Base-by-base conservation (phyloP, 2,888 invertebrate genomes). In the Caenorhabditis sp. region DNA sequence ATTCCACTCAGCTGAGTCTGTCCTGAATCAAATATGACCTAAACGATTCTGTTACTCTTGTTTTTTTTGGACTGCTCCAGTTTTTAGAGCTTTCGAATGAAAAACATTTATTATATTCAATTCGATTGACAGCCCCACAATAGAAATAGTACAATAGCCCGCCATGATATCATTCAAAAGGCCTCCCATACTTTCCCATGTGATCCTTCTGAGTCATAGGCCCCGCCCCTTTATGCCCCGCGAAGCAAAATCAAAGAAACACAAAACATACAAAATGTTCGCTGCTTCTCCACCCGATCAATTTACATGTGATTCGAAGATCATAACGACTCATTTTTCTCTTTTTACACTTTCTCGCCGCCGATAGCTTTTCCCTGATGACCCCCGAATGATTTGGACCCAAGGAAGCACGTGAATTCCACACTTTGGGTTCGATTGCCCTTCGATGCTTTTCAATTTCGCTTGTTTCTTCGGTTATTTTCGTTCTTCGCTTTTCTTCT, bases 341-440 rank as follows among this genome's bases (percentile, higher is more conserved):
- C 31, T 54, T 35, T n/a, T 75, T 66, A 75, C 75, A 68, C 75
- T 19, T 5, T 19, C 54, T 22, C 22, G 22, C 14, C 28, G 38
- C 35, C 47, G 41, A 22, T 41, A 49, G 6, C 22, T 54, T 14
- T 26, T 5, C 54, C 24, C 54, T 54, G 58, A 49, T 68, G 68
- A 38, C 54, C 51, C n/a, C 68, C 54, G 14, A 41, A 68, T 68
- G 54, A 51, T 41, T 68, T 14, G 63, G 54, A 24, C 24, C 51
- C 44, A 63, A 54, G n/a, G 22, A n/a, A 16, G 49, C 77, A 77
- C 77, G 77, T 77, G 77, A 77, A 77, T 63, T 61, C 63, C 77
- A 61, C 77, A 69, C 59, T 19, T 76, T 66, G 61, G 73, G 76
- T 76, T 41, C 76, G 26, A 59, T 69, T 66, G 76, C 61, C 76